Evolutionary conservation across 1,140 invertebrate species (phyloP), one percentile per base, ranked within the genome.

Genomic region (Drosophila serrata): DNA sequence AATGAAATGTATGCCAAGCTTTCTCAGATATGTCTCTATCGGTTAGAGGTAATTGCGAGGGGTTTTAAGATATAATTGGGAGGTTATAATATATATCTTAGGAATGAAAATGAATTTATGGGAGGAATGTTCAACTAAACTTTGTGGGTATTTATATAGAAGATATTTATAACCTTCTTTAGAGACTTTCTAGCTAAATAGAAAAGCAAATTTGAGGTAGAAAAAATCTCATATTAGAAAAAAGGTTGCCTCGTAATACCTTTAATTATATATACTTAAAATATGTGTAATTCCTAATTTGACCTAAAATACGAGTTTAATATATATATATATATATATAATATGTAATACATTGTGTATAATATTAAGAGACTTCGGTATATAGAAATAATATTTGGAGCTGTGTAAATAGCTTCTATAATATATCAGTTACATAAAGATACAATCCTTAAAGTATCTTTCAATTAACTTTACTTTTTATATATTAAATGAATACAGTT

Each of bases 21-120:
- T 48, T 40, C 9, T 40, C 9, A 67, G 65, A 69, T 48, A 65
- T 13, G 33, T 51, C 43, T 65, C 22, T 69, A 69, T 67, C 61
- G 35, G 17, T 43, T 13, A 37, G 33, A 22, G 31, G 15, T 45
- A 40, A 63, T 29, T 29, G 13, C 24, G 2, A 4, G 1, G 13
- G 6, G 13, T 9, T 35, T 60, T 53, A 43, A 64, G 55, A 60
- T 42, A 27, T 8, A 9, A 4, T 35, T 15, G 29, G 12, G 5
- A n/a, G 56, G 19, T 61, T 58, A 42, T 24, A 60, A 60, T 64
- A 64, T 17, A 60, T 8, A 6, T n/a, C 19, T 39, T 5, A 11
- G 22, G 7, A 4, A 4, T 19, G 8, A 15, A 42, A 6, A 15
- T 40, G 5, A 17, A 33, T 49, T 35, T 48, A 15, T 13, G 8